Percentiles rank a stretch among this genome's conserved stretches.
Evolutionary conservation across 2,113 vertebrate genomes (phyloP).

Genomic region (Hemiprocne comata): DNA sequence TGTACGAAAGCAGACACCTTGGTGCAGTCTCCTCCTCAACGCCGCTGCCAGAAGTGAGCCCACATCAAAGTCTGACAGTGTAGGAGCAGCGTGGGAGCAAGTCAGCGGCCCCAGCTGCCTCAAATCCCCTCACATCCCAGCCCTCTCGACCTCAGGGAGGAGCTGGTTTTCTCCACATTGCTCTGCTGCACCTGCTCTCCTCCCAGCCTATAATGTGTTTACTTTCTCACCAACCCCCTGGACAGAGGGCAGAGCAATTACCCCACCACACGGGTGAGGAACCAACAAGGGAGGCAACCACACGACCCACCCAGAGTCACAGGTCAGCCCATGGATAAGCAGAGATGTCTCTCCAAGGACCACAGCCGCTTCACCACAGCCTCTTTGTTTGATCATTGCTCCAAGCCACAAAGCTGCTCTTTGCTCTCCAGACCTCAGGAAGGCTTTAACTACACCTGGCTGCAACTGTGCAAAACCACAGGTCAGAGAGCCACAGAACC

Average conservation of each 20-base stretch:
- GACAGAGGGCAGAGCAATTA: neutral
- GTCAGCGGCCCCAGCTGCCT: neutral
- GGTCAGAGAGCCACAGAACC: neutral
- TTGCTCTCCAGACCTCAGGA: neutral
- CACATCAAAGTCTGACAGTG: neutral
- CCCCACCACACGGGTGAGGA: neutral
- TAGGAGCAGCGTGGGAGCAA: neutral
- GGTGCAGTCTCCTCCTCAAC: neutral
- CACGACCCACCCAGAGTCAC: neutral
- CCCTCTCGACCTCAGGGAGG: neutral
- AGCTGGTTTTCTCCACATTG: neutral
- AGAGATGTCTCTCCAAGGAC: neutral
- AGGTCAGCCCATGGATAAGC: rapidly evolving
- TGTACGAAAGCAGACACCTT: neutral
- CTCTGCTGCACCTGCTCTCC: neutral
- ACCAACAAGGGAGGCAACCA: rapidly evolving
- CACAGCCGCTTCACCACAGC: neutral
- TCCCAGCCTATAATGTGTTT: neutral
- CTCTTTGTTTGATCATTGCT: neutral
- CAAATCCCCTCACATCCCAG: neutral
- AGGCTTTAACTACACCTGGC: neutral
- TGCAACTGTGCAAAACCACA: neutral
- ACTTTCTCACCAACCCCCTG: neutral
- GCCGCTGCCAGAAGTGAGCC: neutral
- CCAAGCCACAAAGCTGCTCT: neutral